Base-by-base conservation (phyloP, 1,140 invertebrate species). In the Drosophila lowei region DNA sequence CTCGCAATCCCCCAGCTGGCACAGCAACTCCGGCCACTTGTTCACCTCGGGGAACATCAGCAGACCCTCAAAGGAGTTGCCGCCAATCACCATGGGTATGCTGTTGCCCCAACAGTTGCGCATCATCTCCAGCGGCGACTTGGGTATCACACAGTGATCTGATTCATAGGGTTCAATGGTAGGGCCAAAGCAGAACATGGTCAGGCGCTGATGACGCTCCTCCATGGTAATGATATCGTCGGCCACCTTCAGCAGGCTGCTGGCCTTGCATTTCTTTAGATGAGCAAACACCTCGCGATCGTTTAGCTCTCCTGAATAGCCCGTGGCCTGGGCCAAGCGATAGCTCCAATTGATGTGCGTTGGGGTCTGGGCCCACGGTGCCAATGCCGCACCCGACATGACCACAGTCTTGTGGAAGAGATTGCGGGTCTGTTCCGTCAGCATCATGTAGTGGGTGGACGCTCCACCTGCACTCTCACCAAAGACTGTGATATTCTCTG, bases 371-470 rank as follows among this genome's bases (percentile, higher is more conserved):
- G 90, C 77, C 91, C 90, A 91, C 4, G 89, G 80, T 1, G 86
- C 72, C 34, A 91, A 13, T 0, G 81, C 90, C 16, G 77, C 77
- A 8, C 92, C 92, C 13, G 92, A 92, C 88, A 92, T 92, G 0
- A 90, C 63, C 13, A 92, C 89, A 4, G 88, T 85, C 62, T 91
- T 91, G 65, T 92, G 90, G 55, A 92, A 92, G 18, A 92, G 74
- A 50, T 92, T 92, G 91, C 67, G 83, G 13, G 91, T 60, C 59
- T 89, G 81, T 25, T 90, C 85, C 76, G 92, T 94, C 2, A 96
- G 66, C 62, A 94, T 91, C 79, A 95, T 94, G 71, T 94, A 93
- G n/a, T 93, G 92, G 0, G 92, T 91, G 16, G 91, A 92, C 2
- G 89, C 92, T 11, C 77, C 92, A 0, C 93, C 93, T 0, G 93